phyloP scores from a whole-genome alignment of 2,113 vertebrate species.

The Xenopus laevis region DNA sequence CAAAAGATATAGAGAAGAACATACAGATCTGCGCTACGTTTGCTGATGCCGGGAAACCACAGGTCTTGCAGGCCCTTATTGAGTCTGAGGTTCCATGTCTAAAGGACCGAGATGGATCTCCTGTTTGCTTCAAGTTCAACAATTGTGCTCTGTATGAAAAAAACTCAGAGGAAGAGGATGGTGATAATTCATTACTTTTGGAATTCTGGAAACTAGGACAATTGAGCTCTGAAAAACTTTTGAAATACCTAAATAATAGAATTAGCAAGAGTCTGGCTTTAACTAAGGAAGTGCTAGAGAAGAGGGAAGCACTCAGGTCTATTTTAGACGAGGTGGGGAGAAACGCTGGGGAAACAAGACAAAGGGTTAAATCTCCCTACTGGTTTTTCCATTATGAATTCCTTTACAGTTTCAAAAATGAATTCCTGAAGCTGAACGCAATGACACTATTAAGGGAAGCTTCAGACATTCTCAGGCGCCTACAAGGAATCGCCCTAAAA shows the following conservation, averaged over 20 bases:
- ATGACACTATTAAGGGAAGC: rapidly evolving
- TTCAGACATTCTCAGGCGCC: slow-evolving; percentile 22
- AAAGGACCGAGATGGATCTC: not conserved
- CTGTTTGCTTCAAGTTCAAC: slow-evolving; percentile 45
- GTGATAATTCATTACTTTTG: slow-evolving; percentile 1
- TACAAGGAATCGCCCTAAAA: slow-evolving; percentile 49
- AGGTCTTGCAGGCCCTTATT: slow-evolving; percentile 35
- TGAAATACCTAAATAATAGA: not conserved
- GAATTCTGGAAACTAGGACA: slow-evolving; percentile 32
- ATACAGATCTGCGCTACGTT: not conserved
- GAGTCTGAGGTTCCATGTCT: slow-evolving; percentile 24
- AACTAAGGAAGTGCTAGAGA: not conserved
- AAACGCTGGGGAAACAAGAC: not conserved
- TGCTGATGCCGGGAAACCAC: not conserved
- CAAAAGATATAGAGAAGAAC: slow-evolving; percentile 36
- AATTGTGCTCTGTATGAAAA: slow-evolving; percentile 9
- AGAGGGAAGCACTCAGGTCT: slow-evolving; percentile 1
- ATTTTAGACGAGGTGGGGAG: slow-evolving; percentile 18
- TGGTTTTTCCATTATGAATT: too few species aligned
- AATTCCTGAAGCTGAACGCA: too few species aligned
- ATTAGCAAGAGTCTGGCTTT: not conserved
- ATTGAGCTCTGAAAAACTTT: too few species aligned
- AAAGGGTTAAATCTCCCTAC: too few species aligned
- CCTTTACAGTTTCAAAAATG: too few species aligned
- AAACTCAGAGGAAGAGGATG: not conserved